Evolutionary conservation across 2,113 vertebrate species (phyloP).

Genomic region (Dissostichus mawsoni): DNA sequence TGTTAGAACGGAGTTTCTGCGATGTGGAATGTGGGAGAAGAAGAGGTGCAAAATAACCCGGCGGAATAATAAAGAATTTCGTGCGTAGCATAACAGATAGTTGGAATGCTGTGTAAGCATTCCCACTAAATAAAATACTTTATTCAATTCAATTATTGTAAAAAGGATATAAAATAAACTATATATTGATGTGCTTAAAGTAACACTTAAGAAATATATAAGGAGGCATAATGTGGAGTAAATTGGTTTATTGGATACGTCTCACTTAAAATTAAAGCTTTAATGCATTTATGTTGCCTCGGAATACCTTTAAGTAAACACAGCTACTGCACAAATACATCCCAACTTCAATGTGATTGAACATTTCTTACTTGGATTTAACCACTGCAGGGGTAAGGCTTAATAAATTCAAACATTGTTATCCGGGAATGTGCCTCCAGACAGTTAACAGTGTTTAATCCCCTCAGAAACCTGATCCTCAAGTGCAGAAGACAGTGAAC

Average conservation of each 20-base stretch:
- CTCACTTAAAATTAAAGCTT: conserved; percentile 7
- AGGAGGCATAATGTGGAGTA: too few relatives aligned
- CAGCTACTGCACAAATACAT: background rate
- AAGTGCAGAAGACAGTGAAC: conserved; percentile 36
- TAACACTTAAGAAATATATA: background rate
- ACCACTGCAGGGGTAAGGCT: background rate
- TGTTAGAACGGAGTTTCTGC: too few relatives aligned
- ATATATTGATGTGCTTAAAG: background rate
- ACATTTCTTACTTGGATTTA: conserved; percentile 13
- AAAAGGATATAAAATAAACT: background rate
- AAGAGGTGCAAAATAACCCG: too few relatives aligned
- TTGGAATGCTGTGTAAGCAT: too few relatives aligned
- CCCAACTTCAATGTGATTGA: background rate
- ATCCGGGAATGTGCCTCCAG: conserved; percentile 34
- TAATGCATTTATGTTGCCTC: background rate
- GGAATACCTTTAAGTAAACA: background rate
- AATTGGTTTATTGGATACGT: background rate
- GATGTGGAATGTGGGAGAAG: too few relatives aligned
- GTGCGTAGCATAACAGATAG: too few relatives aligned
- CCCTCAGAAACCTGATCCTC: conserved; percentile 47
- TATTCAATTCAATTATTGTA: background rate
- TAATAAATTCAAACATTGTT: conserved; percentile 37
- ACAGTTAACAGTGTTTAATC: conserved; percentile 57
- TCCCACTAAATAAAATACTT: background rate
- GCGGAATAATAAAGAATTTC: too few relatives aligned